phyloP scores from a whole-genome alignment of 2,797 vertebrate species.

The Buceros bicornis region DNA sequence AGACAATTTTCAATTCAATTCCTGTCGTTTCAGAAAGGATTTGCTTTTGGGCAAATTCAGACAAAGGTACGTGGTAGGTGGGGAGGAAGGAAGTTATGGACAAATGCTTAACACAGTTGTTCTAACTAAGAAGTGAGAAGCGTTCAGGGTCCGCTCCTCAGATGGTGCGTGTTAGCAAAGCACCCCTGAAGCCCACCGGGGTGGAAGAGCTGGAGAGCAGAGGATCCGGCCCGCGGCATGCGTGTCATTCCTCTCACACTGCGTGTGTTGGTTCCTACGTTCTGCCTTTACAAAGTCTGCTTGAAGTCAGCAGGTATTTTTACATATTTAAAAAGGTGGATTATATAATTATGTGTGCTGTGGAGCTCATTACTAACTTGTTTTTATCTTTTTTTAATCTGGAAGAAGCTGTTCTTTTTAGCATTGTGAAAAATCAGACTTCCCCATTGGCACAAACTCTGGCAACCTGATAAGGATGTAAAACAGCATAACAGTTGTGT shows the following conservation, averaged over 20 bases:
- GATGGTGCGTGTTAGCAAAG: not conserved
- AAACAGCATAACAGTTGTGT: not conserved
- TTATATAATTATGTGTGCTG: not conserved
- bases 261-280: not conserved
- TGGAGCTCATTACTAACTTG: slow-evolving; percentile 7
- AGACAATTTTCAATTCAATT: not conserved
- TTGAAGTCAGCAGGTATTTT: slow-evolving; percentile 58
- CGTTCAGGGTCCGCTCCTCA: not conserved
- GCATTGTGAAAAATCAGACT: not conserved
- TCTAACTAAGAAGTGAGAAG: not conserved
- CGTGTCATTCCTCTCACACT: not conserved
- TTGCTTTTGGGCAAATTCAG: not conserved
- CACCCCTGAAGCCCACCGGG: not conserved
- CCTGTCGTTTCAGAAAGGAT: not conserved
- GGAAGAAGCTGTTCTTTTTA: slow-evolving; percentile 25
- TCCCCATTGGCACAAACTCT: not conserved
- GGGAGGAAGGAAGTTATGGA: not conserved
- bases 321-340: slow-evolving; percentile 29
- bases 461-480: not conserved
- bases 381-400: not conserved
- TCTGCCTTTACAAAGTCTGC: not conserved
- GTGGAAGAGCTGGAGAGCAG: not conserved
- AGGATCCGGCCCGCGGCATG: not conserved
- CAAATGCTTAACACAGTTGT: not conserved
- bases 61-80: not conserved